phyloP scores from a whole-genome alignment of 92 coral and sea anemone species.

The Parazoanthus atlanticus region DNA sequence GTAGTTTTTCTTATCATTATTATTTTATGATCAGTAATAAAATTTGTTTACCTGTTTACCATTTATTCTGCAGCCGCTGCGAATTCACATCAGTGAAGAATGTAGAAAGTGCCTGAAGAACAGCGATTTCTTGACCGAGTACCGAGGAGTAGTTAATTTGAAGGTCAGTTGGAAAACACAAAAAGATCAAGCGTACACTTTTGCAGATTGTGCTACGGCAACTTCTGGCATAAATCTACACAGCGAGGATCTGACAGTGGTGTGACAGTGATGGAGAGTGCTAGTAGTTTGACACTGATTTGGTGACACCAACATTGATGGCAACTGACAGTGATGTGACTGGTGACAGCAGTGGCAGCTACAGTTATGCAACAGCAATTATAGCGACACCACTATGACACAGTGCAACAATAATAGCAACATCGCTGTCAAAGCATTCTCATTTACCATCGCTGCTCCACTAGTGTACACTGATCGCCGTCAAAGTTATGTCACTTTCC shows the following conservation, averaged over 20 bases:
- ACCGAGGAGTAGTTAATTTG: slow-evolving; percentile 62
- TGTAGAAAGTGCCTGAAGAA: slow-evolving; percentile 61
- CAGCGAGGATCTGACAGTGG: too few relatives aligned
- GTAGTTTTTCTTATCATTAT: background rate
- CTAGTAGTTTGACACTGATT: too few relatives aligned
- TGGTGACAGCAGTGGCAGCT: too few relatives aligned
- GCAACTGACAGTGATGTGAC: too few relatives aligned
- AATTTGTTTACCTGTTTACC: background rate
- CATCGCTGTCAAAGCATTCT: background rate
- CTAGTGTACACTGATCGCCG: background rate
- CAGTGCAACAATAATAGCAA: background rate
- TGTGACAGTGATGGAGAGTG: too few relatives aligned
- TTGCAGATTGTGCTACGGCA: background rate
- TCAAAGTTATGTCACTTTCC: background rate
- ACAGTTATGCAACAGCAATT: too few relatives aligned
- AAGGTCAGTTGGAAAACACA: slow-evolving; percentile 52
- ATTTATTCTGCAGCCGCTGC: slow-evolving; percentile 66
- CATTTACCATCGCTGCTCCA: background rate
- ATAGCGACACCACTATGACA: too few relatives aligned
- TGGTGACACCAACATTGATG: too few relatives aligned
- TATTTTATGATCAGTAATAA: background rate
- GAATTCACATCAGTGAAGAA: slow-evolving; percentile 79
- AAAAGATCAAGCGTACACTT: background rate
- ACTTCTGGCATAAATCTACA: background rate
- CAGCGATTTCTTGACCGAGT: slow-evolving; percentile 68